Conservation (phyloP, 1,140 invertebrate genomes). For the Zophobas morio region DNA sequence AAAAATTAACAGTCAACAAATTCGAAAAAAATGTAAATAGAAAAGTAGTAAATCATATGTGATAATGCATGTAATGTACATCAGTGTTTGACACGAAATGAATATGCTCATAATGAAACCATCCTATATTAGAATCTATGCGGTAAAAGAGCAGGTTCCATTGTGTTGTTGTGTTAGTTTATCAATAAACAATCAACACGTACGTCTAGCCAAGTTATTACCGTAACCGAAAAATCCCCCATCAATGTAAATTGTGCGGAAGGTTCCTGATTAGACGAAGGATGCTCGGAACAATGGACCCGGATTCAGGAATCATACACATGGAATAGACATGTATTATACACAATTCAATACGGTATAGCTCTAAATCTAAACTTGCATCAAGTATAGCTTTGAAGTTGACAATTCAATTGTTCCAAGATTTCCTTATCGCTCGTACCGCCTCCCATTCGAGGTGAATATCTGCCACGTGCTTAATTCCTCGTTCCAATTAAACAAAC, state of each 20-base stretch:
- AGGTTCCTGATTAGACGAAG: slow-evolving; percentile 51
- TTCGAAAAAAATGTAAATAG: no score
- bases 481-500: slow-evolving; percentile 31
- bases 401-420: slow-evolving; percentile 60
- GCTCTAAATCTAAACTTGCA: slow-evolving; percentile 51
- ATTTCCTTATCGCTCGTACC: slow-evolving; percentile 55
- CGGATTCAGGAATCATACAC: slow-evolving; percentile 59
- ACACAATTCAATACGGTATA: slow-evolving; percentile 57
- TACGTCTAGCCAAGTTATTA: neutral
- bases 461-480: slow-evolving; percentile 39
- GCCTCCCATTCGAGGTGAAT: slow-evolving; percentile 27
- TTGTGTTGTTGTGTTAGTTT: no score
- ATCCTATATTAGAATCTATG: no score
- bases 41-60: no score
- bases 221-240: neutral
- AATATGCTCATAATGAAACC: no score
- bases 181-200: no score
- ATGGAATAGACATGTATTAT: slow-evolving; percentile 60
- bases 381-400: slow-evolving; percentile 60
- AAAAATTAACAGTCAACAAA: no score
- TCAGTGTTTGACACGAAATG: no score
- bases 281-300: slow-evolving; percentile 55
- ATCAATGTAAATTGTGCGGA: slow-evolving; percentile 53
- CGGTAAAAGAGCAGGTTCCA: no score
- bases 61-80: no score